Base-by-base conservation (phyloP, 2,888 invertebrate species). In the Eupithecia exiguata region DNA sequence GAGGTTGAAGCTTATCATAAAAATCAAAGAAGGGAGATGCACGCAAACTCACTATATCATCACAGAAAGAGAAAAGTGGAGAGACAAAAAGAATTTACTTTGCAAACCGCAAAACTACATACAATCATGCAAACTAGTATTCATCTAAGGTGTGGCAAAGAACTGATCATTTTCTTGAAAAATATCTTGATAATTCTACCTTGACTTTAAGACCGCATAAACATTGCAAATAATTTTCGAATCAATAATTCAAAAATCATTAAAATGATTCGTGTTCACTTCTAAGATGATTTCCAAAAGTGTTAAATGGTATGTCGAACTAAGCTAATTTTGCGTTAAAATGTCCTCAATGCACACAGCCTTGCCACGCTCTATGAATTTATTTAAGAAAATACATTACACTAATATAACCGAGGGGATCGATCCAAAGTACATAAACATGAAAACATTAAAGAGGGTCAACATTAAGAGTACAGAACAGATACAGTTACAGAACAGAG, bases 341-440 rank as follows among this genome's bases (percentile, higher is more conserved):
- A 94, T 94, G 95, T 95, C 95, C 95, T 95, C 94, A 94, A 95
- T 95, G 95, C 95, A 95, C 96, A 96, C 96, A 96, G 96, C 96
- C 96, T 96, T 95, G 96, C 96, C 96, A 96, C 96, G 96, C 96
- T 95, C 95, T 95, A 95, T 93, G 91, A 94, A 89, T 92, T 89
- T 88, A 93, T 90, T 90, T 88, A 91, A 84, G 85, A 81, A 86
- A 91, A 91, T 90, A 93, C 92, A 94, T 91, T 91, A 93, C 92
- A 94, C 94, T 94, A 94, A 93, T 86, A 84, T 87, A 92, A 92
- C 93, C 94, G 93, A 92, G 93, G 93, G 92, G 92, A 85, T 91
- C 91, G 91, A 90, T 85, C 89, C 87, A 93, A 92, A 92, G 91
- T 80, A 93, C 91, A 94, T 91, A 90, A 66, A 94, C 92, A 91